Evolutionary conservation across 2,888 invertebrate species (phyloP).

Genomic region (Scaptomyza tumidula): DNA sequence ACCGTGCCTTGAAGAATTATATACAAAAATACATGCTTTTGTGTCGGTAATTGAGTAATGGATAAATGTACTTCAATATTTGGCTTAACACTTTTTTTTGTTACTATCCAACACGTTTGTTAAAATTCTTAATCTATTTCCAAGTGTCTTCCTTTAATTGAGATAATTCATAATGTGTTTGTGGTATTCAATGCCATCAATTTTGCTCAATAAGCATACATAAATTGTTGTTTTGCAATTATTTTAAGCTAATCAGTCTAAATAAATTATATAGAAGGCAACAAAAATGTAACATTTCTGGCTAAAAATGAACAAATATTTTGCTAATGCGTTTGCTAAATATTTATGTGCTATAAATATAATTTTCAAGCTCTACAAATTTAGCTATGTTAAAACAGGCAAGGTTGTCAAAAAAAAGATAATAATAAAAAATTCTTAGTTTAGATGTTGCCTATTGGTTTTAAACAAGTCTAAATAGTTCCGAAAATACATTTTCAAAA

Average conservation of each 20-base stretch:
- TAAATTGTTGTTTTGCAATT: conserved; percentile 47
- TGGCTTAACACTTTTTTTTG: conserved; percentile 61
- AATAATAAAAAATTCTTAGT: conserved; percentile 1
- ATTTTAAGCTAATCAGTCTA: conserved; percentile 82
- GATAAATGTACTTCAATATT: conserved; percentile 59
- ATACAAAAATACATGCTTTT: conserved; percentile 56
- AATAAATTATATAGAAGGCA: conserved; percentile 67
- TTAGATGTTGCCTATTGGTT: conserved; percentile 16
- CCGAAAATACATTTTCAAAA: conserved; percentile 1
- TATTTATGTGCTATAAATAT: conserved; percentile 32
- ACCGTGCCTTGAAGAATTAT: conserved; percentile 72
- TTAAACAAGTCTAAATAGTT: conserved; percentile 4
- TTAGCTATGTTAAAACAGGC: conserved; percentile 29
- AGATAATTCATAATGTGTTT: conserved; percentile 33
- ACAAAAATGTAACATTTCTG: conserved; percentile 49
- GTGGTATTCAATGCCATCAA: conserved; percentile 18
- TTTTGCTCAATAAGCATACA: conserved; percentile 39
- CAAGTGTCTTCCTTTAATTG: conserved; percentile 48
- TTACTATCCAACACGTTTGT: conserved; percentile 52
- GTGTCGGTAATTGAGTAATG: conserved; percentile 10
- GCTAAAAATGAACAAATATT: conserved; percentile 52
- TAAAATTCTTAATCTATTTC: conserved; percentile 55
- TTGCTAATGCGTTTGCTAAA: conserved; percentile 60
- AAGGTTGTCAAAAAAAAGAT: background rate
- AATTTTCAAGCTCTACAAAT: conserved; percentile 28